Evolutionary conservation across 2,113 vertebrate genomes (phyloP), one percentile per base, ranked within the genome.

Genomic region (Pollimyrus isidori): DNA sequence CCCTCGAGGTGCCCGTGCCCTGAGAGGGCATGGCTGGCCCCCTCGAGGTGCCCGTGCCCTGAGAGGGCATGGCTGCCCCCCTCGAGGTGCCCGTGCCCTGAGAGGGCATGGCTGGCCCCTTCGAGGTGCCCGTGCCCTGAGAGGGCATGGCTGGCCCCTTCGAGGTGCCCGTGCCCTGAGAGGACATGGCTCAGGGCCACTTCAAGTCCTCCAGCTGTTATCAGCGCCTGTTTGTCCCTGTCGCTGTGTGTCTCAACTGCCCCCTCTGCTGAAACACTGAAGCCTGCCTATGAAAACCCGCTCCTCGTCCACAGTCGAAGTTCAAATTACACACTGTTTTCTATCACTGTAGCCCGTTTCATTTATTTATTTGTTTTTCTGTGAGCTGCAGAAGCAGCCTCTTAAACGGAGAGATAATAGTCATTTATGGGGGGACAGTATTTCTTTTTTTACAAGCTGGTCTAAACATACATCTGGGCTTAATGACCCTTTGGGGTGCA

Each of bases 401-500:
- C 56, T 53, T 26, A n/a, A 42, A 87, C 9, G 35, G 56, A 87
- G 39, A 58, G 53, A 87, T 21, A 87, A 87, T 17, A 62, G 23
- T 58, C 58, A 62, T 50, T 45, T 11, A 87, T 46, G 21, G 56
- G 56, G 39, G 17, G 56, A 35, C 65, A 62, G 39, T 46, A 53
- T 30, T 48, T 11, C 35, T 46, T 15, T 19, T 53, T 62, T 87
- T 42, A 65, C 56, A 87, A 62, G 86, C 26, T 53, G 42, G 52
- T 42, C 53, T 65, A 87, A 62, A 17, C 15, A 39, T 62, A n/a
- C 53, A 42, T 42, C 52, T 87, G 52, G 21, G 86, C 65, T 87
- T 87, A 58, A 87, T 45, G 86, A 65, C 86, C 86, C 56, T 58
- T 87, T 87, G 30, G 30, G 86, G 23, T 85, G 82, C 82, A 4